phyloP scores from a whole-genome alignment of 2,113 vertebrate genomes.

The Cettia cetti region DNA sequence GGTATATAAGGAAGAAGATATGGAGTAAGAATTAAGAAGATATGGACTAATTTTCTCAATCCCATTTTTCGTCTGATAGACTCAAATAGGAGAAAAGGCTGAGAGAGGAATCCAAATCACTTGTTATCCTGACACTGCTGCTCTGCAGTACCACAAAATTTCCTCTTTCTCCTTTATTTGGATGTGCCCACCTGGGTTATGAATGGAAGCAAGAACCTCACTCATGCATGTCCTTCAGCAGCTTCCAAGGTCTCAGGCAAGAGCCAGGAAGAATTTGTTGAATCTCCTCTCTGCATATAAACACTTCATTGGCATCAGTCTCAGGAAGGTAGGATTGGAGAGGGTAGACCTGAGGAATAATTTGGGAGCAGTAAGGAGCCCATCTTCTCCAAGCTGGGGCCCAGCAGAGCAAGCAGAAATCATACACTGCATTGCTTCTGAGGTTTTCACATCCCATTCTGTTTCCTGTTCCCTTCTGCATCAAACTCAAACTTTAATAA shows the following conservation, averaged over 20 bases:
- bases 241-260: neutral
- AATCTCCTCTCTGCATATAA: neutral
- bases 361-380: neutral
- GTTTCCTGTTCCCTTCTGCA: neutral
- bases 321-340: neutral
- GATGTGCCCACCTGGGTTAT: neutral
- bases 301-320: neutral
- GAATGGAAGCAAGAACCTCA: neutral
- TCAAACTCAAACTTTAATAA: neutral
- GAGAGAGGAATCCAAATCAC: neutral
- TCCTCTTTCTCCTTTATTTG: neutral
- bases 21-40: neutral
- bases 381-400: neutral
- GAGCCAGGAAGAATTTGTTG: neutral
- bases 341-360: neutral
- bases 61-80: neutral
- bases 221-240: neutral
- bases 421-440: neutral
- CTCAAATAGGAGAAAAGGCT: neutral
- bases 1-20: neutral
- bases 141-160: neutral
- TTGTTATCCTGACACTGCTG: neutral
- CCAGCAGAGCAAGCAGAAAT: neutral
- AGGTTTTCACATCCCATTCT: neutral
- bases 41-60: neutral